These are phyloP conservation scores for Passer domesticus DNA, from an alignment of 2,113 vertebrate species.

Conservation along the genomic window DNA sequence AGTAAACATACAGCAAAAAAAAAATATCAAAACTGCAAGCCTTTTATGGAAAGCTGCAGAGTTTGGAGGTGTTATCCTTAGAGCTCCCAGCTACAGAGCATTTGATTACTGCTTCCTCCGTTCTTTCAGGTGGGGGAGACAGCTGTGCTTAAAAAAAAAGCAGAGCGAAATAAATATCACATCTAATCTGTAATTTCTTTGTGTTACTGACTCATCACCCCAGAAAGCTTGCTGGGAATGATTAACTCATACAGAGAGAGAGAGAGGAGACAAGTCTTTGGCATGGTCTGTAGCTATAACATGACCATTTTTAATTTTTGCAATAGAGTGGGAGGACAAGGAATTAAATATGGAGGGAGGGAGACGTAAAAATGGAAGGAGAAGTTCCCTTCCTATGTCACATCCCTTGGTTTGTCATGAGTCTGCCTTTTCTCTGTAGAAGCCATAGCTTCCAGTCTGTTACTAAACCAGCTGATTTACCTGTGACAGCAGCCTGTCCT, in stretches of 20 bases:
- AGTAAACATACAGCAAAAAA: conserved; percentile 21
- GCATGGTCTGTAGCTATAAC: not conserved
- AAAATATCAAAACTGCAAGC: not conserved
- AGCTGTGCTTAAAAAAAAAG: not conserved
- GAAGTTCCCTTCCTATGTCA: not conserved
- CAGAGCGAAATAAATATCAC: not conserved
- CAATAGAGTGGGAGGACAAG: not conserved
- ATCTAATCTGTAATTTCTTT: not conserved
- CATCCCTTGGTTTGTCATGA: accelerated
- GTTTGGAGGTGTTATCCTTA: not conserved
- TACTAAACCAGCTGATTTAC: not conserved
- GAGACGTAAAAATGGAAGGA: not conserved
- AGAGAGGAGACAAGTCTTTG: not conserved
- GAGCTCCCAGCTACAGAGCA: not conserved
- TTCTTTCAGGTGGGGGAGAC: not conserved
- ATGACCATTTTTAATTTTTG: not conserved
- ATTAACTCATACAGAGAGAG: not conserved
- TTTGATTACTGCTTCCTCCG: not conserved
- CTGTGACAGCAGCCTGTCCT: not conserved
- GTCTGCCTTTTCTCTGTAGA: not conserved
- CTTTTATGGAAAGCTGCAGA: not conserved
- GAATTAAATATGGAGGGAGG: not conserved
- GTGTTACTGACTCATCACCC: not conserved
- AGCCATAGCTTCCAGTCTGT: not conserved
- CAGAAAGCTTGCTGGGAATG: not conserved